Base-by-base conservation (phyloP, 2,797 vertebrate genomes). In the Sebastolobus alascanus region DNA sequence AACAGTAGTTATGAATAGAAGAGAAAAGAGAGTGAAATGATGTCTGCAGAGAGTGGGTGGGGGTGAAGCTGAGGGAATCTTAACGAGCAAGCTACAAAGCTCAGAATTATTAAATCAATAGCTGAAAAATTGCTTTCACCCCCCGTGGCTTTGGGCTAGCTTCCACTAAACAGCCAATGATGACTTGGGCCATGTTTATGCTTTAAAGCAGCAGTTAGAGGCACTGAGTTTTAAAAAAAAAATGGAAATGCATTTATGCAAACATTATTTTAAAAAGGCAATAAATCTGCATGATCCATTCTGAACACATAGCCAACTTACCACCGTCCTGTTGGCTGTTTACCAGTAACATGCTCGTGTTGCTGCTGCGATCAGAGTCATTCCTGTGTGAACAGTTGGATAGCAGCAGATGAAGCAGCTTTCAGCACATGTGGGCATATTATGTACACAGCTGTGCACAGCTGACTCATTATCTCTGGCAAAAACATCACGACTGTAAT, bases 371-470 rank as follows among this genome's bases (percentile, higher is more conserved):
- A 92, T 85, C 86, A 73, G 79, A 88, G 75, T 73, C 80, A 68
- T 86, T 50, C 16, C 74, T 83, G 84, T 80, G 84, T 78, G 84
- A 93, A 90, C 92, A 92, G 91, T 87, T 89, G 91, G 88, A 77
- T 16, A 55, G 70, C 84, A 85, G 81, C 86, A 87, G 68, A 68
- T 73, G 86, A 83, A 71, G 74, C 84, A 76, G 43, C 84, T 79
- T 67, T 80, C 85, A 33, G 85, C 82, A 91, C 88, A 94, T 90
- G 88, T 94, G 88, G 84, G 65, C 68, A 87, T 78, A 79, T 88
- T 84, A 81, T 77, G 79, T 85, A 73, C 86, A 88, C 92, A 94
- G 92, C 87, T 93, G 93, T 87, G 88, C 82, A 86, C 85, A 73
- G 86, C 86, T 84, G 86, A 84, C 84, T 90, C 85, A 84, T 91